Percentiles rank a stretch among this genome's conserved stretches.
phyloP scores from a whole-genome alignment of 2,113 vertebrate genomes.

The Ageneiosus marmoratus region DNA sequence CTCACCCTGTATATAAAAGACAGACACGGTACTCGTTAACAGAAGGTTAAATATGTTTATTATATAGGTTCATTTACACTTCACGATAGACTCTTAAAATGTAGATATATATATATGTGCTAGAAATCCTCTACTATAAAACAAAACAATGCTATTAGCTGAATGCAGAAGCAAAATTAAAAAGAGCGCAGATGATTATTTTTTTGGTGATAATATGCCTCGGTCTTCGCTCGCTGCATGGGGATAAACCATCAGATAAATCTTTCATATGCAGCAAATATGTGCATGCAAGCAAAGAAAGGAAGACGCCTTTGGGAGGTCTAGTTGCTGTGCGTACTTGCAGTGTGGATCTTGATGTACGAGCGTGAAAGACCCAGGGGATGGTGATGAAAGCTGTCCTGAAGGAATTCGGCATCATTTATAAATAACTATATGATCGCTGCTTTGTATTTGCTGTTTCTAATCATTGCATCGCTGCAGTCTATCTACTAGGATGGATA shows the following conservation, averaged over 20 bases:
- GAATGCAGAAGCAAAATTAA: slow-evolving; percentile 59
- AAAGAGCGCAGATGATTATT: slow-evolving; percentile 42
- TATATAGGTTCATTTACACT: slow-evolving; percentile 75
- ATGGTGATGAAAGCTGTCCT: neutral
- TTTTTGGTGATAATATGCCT: slow-evolving; percentile 35
- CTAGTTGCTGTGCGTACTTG: neutral
- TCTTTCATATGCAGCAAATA: neutral
- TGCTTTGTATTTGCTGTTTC: neutral
- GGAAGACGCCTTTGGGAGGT: slow-evolving; percentile 22
- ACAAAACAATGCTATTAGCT: slow-evolving; percentile 66
- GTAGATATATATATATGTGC: slow-evolving; percentile 72
- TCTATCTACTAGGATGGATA: neutral
- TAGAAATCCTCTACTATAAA: slow-evolving; percentile 65
- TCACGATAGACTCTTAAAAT: slow-evolving; percentile 72
- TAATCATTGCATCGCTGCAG: neutral
- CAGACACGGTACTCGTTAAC: slow-evolving; percentile 52
- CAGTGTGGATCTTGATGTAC: neutral
- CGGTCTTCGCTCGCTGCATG: neutral
- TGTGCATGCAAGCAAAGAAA: slow-evolving; percentile 30
- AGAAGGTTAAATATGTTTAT: slow-evolving; percentile 79
- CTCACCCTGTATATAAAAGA: no score
- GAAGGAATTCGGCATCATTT: neutral
- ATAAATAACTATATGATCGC: neutral
- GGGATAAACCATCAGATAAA: slow-evolving; percentile 7
- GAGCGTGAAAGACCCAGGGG: neutral